Base-by-base conservation (phyloP, 2,797 vertebrate species). In the Danio aesculapii region DNA sequence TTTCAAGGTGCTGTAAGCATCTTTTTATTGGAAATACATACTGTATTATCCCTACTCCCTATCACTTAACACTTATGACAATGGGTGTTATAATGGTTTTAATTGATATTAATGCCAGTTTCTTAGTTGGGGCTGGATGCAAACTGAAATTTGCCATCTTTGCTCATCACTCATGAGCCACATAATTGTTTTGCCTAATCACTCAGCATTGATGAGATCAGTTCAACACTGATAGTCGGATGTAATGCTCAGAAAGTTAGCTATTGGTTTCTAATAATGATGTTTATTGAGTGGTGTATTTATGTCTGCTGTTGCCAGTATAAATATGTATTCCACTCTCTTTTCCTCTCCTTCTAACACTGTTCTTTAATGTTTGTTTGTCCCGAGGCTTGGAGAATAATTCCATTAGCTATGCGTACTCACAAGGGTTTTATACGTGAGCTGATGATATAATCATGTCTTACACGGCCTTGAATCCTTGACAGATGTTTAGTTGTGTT, bases 291-390 rank as follows among this genome's bases (percentile, higher is more conserved):
- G 74, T 52, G 52, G 49, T 68, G 55, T 43, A 44, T 46, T 59
- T 53, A 12, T 9, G 30, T 14, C 47, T 64, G 41, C 19, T 81
- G 52, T 81, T 13, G 17, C 52, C 49, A 30, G 50, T 19, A n/a
- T 17, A 47, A n/a, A 43, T 77, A 74, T 81, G n/a, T 77, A 77
- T 81, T 81, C 62, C 41, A 10, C 52, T 46, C 68, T 47, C 79
- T 75, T 39, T 72, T 63, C 64, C 13, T 16, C 50, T 66, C 49
- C 13, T 41, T 66, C 69, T 14, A 49, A 30, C 55, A 11, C 44
- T 66, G 30, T 57, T 77, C 69, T 74, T 83, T 83, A 79, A 75
- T 75, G 82, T 83, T 43, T 79, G 64, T 71, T 64, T 66, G 63
- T 77, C 61, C 55, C 70, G 14, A 81, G 62, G 63, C 69, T 66